Evolutionary conservation across 2,113 vertebrate genomes (phyloP).

Genomic region (Dipodomys ordii): DNA sequence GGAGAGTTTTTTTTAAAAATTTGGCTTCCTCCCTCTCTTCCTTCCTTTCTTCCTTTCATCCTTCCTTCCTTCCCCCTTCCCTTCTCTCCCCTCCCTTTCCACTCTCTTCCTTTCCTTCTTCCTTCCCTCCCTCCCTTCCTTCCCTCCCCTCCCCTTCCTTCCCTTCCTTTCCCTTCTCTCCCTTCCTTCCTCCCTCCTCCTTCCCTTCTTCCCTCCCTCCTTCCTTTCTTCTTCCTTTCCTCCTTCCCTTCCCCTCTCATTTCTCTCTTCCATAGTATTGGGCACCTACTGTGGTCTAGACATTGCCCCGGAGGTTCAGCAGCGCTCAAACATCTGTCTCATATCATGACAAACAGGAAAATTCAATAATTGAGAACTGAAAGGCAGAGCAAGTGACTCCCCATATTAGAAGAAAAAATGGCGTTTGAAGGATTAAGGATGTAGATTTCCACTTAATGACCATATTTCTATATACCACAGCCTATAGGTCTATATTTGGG

Average conservation of each 20-base stretch:
- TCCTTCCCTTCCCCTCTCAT: not conserved
- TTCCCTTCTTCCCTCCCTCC: not conserved
- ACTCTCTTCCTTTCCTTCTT: not conserved
- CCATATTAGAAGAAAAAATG: constrained; percentile 6
- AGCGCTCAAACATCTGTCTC: not conserved
- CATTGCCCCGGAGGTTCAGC: not conserved
- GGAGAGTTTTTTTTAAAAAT: not conserved
- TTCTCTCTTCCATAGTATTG: not conserved
- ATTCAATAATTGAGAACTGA: not conserved
- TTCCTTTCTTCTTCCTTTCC: not conserved
- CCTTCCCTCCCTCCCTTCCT: too few species aligned
- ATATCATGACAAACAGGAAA: not conserved
- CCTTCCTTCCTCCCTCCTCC: not conserved
- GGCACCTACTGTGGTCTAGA: constrained; percentile 5
- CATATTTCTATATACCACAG: not conserved
- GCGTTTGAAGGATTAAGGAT: constrained; percentile 12
- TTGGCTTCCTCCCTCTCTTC: not conserved
- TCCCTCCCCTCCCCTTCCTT: too few species aligned
- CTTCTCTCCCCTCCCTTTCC: not conserved
- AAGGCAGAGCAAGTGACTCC: constrained; percentile 5
- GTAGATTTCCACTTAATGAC: not conserved
- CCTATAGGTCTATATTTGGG: not conserved
- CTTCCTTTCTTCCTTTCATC: too few species aligned
- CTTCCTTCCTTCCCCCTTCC: not conserved
- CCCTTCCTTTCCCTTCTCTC: too few species aligned